These are phyloP conservation scores for Gadus chalcogrammus DNA, from an alignment of 2,113 vertebrate genomes.

Conservation along the genomic window DNA sequence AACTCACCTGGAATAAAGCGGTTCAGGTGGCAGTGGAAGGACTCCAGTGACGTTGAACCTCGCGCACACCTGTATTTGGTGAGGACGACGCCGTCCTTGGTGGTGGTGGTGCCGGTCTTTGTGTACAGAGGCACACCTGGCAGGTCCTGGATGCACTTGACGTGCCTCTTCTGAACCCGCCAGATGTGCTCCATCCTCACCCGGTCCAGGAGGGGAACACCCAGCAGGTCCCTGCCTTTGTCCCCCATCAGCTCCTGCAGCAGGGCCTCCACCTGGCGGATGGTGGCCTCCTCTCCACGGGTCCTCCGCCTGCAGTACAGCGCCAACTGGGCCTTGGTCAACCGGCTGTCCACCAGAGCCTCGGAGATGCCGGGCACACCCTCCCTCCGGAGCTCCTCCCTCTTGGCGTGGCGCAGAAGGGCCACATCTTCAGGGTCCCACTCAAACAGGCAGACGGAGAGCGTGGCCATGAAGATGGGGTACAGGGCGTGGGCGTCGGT, in stretches of 20 bases:
- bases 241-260: conserved; percentile 1
- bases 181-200: conserved; percentile 20
- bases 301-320: no score
- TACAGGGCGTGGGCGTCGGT: background rate
- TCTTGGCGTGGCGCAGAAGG: no score
- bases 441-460: background rate
- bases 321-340: no score
- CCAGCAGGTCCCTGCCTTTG: conserved; percentile 8
- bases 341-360: no score
- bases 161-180: conserved; percentile 12
- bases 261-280: background rate
- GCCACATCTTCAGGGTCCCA: background rate
- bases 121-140: conserved; percentile 24
- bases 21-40: no score
- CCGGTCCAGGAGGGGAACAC: conserved; percentile 16
- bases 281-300: background rate
- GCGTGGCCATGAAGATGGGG: no score
- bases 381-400: no score
- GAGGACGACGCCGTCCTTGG: no score
- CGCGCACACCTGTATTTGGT: no score
- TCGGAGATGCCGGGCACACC: no score
- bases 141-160: conserved; percentile 31
- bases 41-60: no score
- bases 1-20: no score
- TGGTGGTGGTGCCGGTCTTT: background rate